phyloP scores from a whole-genome alignment of 2,113 vertebrate species.

The Chiloscyllium plagiosum region DNA sequence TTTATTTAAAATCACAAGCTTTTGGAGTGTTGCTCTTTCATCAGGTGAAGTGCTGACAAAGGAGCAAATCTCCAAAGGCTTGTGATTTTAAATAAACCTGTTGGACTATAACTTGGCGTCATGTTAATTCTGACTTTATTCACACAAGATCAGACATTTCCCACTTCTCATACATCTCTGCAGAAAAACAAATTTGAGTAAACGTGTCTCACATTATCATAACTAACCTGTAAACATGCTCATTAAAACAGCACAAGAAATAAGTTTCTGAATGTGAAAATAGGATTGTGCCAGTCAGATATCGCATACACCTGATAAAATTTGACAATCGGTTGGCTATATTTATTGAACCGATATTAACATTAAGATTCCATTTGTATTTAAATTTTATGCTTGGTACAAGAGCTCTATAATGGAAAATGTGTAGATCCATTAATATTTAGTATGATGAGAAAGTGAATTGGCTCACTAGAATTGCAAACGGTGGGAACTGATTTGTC shows the following conservation, averaged over 20 bases:
- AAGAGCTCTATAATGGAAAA: neutral
- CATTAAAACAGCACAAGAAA: neutral
- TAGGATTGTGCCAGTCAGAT: neutral
- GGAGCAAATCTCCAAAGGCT: too few species aligned
- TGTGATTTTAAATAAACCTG: too few species aligned
- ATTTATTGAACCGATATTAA: neutral
- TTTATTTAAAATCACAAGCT: too few species aligned
- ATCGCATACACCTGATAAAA: neutral
- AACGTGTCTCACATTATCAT: neutral
- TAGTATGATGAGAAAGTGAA: neutral
- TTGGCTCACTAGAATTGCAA: neutral
- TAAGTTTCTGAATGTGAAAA: neutral
- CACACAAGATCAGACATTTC: neutral
- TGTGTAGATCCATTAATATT: neutral
- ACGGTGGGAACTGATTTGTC: neutral
- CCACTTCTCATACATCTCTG: neutral
- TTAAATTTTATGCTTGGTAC: neutral
- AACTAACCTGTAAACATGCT: neutral
- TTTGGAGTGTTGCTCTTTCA: too few species aligned
- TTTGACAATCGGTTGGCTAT: neutral
- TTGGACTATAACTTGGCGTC: too few species aligned
- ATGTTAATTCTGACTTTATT: too few species aligned
- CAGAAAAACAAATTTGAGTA: neutral
- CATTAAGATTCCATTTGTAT: neutral
- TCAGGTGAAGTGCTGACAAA: too few species aligned